Evolutionary conservation across 23 tunicate genomes (phyloP), one percentile per base, ranked within the genome.

Genomic region (Corella eumyota): DNA sequence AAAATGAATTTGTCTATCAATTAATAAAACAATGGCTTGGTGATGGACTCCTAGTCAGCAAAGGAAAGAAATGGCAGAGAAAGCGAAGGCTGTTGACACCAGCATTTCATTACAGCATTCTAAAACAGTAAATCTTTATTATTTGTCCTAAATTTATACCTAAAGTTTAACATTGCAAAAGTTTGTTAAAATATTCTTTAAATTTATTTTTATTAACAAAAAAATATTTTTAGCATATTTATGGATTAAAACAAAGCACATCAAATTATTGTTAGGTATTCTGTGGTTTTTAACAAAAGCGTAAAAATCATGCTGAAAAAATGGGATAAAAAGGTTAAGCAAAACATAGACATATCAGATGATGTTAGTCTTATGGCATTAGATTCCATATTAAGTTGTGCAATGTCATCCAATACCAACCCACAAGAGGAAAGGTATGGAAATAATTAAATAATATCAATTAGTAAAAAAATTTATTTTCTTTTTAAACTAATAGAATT

Each of bases 321-420:
- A 26, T 67, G 57, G 73, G 61, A 56, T 25, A 13, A 37, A 3
- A 27, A 44, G 25, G 56, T 32, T 34, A 53, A 57, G 2, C 34
- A 58, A 9, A 40, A 67, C 6, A 25, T 59, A 15, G 73, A 76
- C 49, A 46, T 76, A 3, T 44, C 38, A 19, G 78, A 46, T 40
- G 60, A 48, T 15, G 25, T 76, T 32, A 63, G 78, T 66, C 61
- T 76, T 47, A 69, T 85, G 78, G 51, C 94, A 9, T 59, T 85
- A 24, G 94, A 85, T 51, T 64, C 72, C 0, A 85, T 85, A 51
- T 57, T 85, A 37, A 52, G 48, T 36, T 85, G 94, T 45, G 81
- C 78, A 11, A 62, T 76, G 72, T 85, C 94, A 45, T 61, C 37
- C 9, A 30, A 64, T 2, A 68, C 94, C 25, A 59, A 61, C 25